phyloP scores from a whole-genome alignment of 1,140 invertebrate genomes.

The Schlechtendalia chinensis region DNA sequence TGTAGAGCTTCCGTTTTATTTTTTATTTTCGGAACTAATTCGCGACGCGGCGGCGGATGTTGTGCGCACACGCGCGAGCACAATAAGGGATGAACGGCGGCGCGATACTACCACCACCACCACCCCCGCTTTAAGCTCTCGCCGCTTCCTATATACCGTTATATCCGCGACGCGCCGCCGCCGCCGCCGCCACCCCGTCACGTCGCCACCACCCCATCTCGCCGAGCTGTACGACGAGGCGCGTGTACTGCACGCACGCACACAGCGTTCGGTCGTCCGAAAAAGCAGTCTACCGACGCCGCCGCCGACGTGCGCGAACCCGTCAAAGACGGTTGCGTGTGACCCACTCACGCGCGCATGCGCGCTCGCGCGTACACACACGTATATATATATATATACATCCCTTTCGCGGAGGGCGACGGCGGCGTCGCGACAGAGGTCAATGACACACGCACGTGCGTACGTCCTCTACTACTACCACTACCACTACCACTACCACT shows the following conservation, averaged over 20 bases:
- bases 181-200: too few relatives aligned
- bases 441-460: constrained; percentile 45
- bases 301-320: constrained; percentile 6
- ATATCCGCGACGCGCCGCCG: neutral
- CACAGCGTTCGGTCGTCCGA: neutral
- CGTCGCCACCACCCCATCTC: too few relatives aligned
- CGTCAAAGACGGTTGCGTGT: constrained; percentile 19
- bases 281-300: constrained; percentile 19
- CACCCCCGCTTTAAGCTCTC: neutral
- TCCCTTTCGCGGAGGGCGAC: neutral
- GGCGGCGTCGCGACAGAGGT: neutral
- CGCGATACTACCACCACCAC: too few relatives aligned
- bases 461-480: neutral
- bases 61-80: too few relatives aligned
- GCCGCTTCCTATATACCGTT: neutral
- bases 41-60: too few relatives aligned
- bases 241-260: too few relatives aligned
- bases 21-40: too few relatives aligned
- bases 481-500: neutral
- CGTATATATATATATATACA: too few relatives aligned
- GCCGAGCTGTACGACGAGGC: too few relatives aligned
- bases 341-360: constrained; percentile 33
- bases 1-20: too few relatives aligned
- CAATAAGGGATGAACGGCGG: too few relatives aligned
- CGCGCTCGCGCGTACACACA: too few relatives aligned